phyloP scores from a whole-genome alignment of 2,113 vertebrate species.

The Cebus imitator region DNA sequence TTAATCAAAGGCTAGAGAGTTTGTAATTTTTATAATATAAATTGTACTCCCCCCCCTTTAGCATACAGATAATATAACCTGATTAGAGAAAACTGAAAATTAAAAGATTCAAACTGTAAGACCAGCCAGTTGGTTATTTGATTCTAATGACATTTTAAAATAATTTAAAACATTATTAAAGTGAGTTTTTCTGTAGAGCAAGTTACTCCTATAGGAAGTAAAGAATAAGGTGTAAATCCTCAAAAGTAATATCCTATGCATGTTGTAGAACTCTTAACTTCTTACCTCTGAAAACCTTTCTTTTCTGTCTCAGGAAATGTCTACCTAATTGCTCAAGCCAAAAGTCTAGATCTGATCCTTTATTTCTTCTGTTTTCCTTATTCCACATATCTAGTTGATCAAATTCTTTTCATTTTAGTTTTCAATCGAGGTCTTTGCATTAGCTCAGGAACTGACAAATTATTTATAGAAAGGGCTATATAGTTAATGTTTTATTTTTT shows the following conservation, averaged over 20 bases:
- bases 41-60: not conserved
- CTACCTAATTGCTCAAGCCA: not conserved
- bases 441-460: not conserved
- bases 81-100: slow-evolving; percentile 24
- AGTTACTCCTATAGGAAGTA: not conserved
- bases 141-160: slow-evolving; percentile 17
- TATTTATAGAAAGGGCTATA: no score
- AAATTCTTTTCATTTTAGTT: slow-evolving; percentile 15
- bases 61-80: not conserved
- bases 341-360: not conserved
- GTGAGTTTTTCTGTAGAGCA: not conserved
- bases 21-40: not conserved
- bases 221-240: not conserved
- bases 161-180: not conserved
- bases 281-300: not conserved
- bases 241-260: not conserved
- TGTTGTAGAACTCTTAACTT: not conserved
- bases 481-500: not conserved
- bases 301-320: not conserved
- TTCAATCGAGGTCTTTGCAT: not conserved
- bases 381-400: not conserved
- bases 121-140: not conserved
- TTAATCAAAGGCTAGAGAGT: not conserved
- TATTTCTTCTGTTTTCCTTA: not conserved
- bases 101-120: not conserved